Percentiles rank a stretch among this genome's conserved stretches.
Evolutionary conservation across 2,888 invertebrate genomes (phyloP).

Genomic region (Patella depressa): DNA sequence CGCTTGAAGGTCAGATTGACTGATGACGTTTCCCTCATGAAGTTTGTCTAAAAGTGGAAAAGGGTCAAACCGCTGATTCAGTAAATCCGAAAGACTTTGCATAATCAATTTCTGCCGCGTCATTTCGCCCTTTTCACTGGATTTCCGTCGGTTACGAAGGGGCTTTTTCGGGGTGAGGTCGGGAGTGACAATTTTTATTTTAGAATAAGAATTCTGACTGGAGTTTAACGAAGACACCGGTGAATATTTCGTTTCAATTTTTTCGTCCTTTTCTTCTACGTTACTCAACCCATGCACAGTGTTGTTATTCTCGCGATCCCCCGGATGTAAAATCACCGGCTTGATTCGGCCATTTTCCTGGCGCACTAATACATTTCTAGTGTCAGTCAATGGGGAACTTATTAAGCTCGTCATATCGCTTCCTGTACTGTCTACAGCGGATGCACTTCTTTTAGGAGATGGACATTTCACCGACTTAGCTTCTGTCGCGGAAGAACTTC

Average conservation of each 20-base stretch:
- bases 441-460: constrained; percentile 4
- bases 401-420: constrained; percentile 5
- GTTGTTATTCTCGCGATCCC: constrained; percentile 27
- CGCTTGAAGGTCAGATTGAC: constrained; percentile 48
- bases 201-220: constrained; percentile 24
- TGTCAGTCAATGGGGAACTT: constrained; percentile 5
- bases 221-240: constrained; percentile 18
- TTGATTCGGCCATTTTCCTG: constrained; percentile 24
- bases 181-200: constrained; percentile 56
- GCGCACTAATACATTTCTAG: constrained; percentile 11
- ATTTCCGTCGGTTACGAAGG: constrained; percentile 42
- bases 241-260: neutral
- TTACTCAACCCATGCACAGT: constrained; percentile 17
- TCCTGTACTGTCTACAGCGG: constrained; percentile 14
- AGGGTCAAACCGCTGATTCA: constrained; percentile 60
- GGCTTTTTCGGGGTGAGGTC: constrained; percentile 47
- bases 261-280: neutral
- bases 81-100: constrained; percentile 55
- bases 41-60: constrained; percentile 52
- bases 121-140: constrained; percentile 46
- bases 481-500: neutral
- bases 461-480: neutral
- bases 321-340: constrained; percentile 14
- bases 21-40: constrained; percentile 45
- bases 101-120: constrained; percentile 56